Evolutionary conservation across 2,113 vertebrate species (phyloP), one percentile per base, ranked within the genome.

Genomic region (Laticauda colubrina): DNA sequence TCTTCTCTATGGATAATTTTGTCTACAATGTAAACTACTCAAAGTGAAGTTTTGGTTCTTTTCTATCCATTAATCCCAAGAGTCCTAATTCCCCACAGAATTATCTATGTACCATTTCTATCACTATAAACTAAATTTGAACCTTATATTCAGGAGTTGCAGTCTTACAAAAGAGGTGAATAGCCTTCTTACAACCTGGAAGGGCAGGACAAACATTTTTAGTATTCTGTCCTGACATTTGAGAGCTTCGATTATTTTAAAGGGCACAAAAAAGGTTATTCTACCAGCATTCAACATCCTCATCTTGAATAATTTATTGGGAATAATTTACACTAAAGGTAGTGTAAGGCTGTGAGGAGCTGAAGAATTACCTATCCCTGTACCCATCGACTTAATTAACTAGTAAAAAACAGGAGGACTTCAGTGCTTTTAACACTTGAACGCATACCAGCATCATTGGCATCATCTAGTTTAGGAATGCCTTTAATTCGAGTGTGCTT

Each of bases 401-500:
- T 56, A 43, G 12, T 91, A 20, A 55, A 14, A 26, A 91, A 55
- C 5, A 91, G 53, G 24, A 57, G n/a, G 39, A 10, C 24, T 59
- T 86, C 59, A 20, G 56, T 29, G 4, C 12, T 92, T 69, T 8
- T n/a, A 57, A 48, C 45, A 15, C 3, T 69, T 12, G 81, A 53
- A 2, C 2, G 90, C 92, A 85, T 97, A 99, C 99, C 99, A 97
- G 99, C 99, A 95, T 99, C 99, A 2, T 99, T 99, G 95, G 99
- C 99, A 95, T 99, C 99, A 94, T 99, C 99, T 95, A 99, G 97
- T 91, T 99, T 99, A 45, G 99, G 99, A 94, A 99, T 98, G 64
- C 99, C 99, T 94, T 99, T 99, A 97, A 99, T 99, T 97, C 98
- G 99, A 1, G 97, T 98, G 96, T 99, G 99, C 90, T 99, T 99